These are phyloP conservation scores for rat (Rattus norvegicus) DNA, from an alignment of 2,113 vertebrate species.

Conservation along the genomic window GRCr8 NC_086024.1:114488001-114488500, in stretches of 20 bases:
- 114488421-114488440: not conserved
- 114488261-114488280: not conserved
- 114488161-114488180: not conserved
- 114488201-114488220: not conserved
- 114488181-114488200: not conserved
- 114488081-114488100: not conserved
- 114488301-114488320: not conserved
- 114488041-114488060: not conserved
- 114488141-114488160: not conserved
- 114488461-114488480: not conserved
- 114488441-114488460: not conserved
- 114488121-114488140: not conserved
- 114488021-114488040: not conserved
- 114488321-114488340: not conserved
- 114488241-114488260: constrained; percentile 1
- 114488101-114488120: constrained; percentile 20
- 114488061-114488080: not conserved
- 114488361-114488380: not conserved
- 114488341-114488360: not conserved
- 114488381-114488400: not conserved
- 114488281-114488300: not conserved
- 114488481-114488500: not conserved
- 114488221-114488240: not conserved
- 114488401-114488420: not conserved
- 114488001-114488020: not conserved